Evolutionary conservation across 1,140 invertebrate genomes (phyloP), one percentile per base, ranked within the genome.

Genomic region (Penaeus japonicus): DNA sequence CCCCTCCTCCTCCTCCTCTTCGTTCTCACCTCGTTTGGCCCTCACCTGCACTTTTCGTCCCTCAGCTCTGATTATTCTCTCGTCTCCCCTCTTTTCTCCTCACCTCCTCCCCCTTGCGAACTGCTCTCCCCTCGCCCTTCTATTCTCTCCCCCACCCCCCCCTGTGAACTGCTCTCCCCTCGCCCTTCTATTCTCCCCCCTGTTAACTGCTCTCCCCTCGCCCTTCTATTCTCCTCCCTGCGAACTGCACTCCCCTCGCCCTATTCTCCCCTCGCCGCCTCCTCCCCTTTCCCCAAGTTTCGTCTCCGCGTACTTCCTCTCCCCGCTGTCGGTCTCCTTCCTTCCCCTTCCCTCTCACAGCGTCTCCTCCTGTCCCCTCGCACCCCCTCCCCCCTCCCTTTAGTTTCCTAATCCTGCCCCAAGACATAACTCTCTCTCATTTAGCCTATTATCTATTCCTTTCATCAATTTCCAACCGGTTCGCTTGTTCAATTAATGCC

Each of bases 401-500:
- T 22, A 22, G 22, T 78, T 35, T 39, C 35, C 75, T 78, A 32
- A 24, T 35, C 35, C 35, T n/a, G 27, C 35, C 35, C 35, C 22
- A 30, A 22, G 22, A 24, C 35, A 22, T 35, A 27, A 22, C 35
- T 35, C 35, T 32, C 27, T 35, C 24, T 39, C 75, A 32, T 35
- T 35, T 39, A 30, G 35, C 35, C 35, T 47, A 22, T 24, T 54
- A 24, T 54, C 47, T 54, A 32, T 54, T 47, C 53, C 78, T 54
- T 27, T 47, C 78, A 88, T 77, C 86, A 88, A 88, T 88, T 88
- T 54, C 80, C 81, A 55, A 62, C 86, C 70, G 80, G 39, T 83
- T 88, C 86, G 86, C 86, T 88, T 47, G 86, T 88, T 88, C 86
- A 88, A 88, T 88, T 88, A 88, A 88, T 88, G 80, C 86, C 86